These are phyloP conservation scores for Lithobius niger DNA, from an alignment of 1,140 invertebrate genomes.

Conservation along the genomic window DNA sequence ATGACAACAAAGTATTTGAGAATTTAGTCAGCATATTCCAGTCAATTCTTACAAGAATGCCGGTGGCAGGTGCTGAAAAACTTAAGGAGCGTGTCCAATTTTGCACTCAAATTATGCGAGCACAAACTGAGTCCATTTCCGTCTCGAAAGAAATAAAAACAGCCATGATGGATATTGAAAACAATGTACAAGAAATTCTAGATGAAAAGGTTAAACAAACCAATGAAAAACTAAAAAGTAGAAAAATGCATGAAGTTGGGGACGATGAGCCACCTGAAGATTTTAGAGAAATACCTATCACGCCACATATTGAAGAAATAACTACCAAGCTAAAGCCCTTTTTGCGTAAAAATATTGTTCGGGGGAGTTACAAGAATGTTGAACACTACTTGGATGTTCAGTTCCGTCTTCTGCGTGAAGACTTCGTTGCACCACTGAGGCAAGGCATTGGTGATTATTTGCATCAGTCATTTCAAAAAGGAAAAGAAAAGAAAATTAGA, in stretches of 20 bases:
- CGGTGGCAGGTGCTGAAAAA: background rate
- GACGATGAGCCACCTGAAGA: constrained; percentile 5
- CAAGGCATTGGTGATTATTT: constrained; percentile 27
- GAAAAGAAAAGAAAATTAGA: background rate
- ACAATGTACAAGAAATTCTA: background rate
- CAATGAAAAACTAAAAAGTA: background rate
- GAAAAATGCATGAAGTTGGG: background rate
- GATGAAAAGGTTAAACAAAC: background rate
- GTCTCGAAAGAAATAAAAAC: background rate
- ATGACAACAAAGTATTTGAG: background rate
- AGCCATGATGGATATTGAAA: background rate
- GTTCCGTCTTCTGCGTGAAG: constrained; percentile 38
- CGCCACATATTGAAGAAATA: constrained; percentile 14
- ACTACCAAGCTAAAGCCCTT: background rate
- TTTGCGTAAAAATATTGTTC: constrained; percentile 21
- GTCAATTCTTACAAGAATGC: background rate
- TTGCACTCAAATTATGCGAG: background rate
- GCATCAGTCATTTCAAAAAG: background rate
- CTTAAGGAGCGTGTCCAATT: background rate
- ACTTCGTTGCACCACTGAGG: constrained; percentile 34
- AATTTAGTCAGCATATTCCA: background rate
- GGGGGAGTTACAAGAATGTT: constrained; percentile 30
- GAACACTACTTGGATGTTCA: constrained; percentile 39
- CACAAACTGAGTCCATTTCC: background rate
- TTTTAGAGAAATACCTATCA: constrained; percentile 15